A percentile compares a stretch with the other conserved stretches of the same genome.
Conservation (phyloP, 2,797 vertebrate genomes). For the Sebastes ruberrimus region DNA sequence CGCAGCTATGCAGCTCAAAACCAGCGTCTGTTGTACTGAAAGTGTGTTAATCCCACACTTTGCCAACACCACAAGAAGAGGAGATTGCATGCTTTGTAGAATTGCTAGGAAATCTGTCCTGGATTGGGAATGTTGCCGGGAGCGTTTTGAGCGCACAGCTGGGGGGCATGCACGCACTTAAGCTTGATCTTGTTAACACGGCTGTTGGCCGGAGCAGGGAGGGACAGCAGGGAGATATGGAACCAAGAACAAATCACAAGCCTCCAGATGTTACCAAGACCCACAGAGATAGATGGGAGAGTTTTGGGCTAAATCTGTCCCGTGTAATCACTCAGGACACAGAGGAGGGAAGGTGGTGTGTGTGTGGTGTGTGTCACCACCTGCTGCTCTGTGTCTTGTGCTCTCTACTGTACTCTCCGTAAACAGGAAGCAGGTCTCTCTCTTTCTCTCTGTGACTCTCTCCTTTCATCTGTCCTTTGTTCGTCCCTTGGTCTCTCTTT, state of each 20-base stretch:
- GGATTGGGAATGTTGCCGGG: constrained; percentile 52
- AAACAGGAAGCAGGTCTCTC: constrained; percentile 75
- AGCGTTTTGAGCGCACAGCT: constrained; percentile 53
- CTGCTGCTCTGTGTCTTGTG: constrained; percentile 64
- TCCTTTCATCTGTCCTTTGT: constrained; percentile 49
- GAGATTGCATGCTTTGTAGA: constrained; percentile 17
- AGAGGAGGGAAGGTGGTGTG: constrained; percentile 37
- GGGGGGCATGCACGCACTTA: constrained; percentile 26
- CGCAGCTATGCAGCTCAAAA: background rate
- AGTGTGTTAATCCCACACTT: constrained; percentile 4
- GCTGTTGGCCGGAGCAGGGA: constrained; percentile 26
- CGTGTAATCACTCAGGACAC: constrained; percentile 41
- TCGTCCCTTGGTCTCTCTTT: constrained; percentile 30
- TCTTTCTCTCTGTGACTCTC: constrained; percentile 38
- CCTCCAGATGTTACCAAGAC: constrained; percentile 54
- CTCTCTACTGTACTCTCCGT: constrained; percentile 48
- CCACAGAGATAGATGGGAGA: constrained; percentile 26
- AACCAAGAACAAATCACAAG: constrained; percentile 50
- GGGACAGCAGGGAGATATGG: constrained; percentile 20
- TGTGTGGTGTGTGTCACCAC: constrained; percentile 2
- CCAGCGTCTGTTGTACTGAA: background rate
- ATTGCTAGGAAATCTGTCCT: constrained; percentile 42
- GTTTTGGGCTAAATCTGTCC: constrained; percentile 53
- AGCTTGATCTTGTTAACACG: constrained; percentile 56
- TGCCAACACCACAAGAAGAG: background rate